Base-by-base conservation (phyloP, 2,113 vertebrate genomes). In the Athene noctua region DNA sequence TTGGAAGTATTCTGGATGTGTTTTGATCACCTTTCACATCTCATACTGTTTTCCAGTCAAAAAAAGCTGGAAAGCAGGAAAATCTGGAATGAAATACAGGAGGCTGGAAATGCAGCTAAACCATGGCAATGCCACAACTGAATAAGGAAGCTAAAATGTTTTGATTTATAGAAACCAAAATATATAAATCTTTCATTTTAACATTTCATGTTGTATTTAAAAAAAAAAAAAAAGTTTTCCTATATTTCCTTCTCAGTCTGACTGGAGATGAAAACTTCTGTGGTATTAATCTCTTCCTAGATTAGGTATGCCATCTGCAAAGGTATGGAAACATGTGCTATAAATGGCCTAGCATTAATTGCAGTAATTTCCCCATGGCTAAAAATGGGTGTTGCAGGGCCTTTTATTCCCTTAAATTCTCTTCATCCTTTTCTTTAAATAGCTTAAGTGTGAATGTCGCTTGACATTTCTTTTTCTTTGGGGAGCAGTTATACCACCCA, bases 391-490 rank as follows among this genome's bases (percentile, higher is more conserved):
- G 62, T 65, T 72, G 57, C 78, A 84, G 46, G 47, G 61, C 27
- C 86, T 61, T 80, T 70, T 79, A 58, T 71, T 59, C 61, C 44
- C 44, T 46, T 52, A 44, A 77, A 67, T 84, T 93, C 78, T 79
- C 80, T 80, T 74, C 65, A 62, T 78, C 95, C 30, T 75, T 85
- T 63, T 61, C 65, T 74, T 80, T 80, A 68, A 81, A 59, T 51
- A 82, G 62, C 88, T 79, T 21, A 80, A 94, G 61, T 79, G 63
- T 83, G 92, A 94, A 93, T 88, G 88, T 96, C 72, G 6, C 82
- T 89, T 91, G 83, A 86, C 78, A 29, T 66, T 96, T 91, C 91
- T 92, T 86, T 81, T 90, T 73, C 87, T 96, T 91, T 30, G 63
- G 78, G 94, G 70, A 96, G 84, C 89, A 86, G 71, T 84, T 90